A percentile compares a stretch with the other conserved stretches of the same genome.
Conservation (phyloP, 2,113 vertebrate species). For the Caracal caracal region DNA sequence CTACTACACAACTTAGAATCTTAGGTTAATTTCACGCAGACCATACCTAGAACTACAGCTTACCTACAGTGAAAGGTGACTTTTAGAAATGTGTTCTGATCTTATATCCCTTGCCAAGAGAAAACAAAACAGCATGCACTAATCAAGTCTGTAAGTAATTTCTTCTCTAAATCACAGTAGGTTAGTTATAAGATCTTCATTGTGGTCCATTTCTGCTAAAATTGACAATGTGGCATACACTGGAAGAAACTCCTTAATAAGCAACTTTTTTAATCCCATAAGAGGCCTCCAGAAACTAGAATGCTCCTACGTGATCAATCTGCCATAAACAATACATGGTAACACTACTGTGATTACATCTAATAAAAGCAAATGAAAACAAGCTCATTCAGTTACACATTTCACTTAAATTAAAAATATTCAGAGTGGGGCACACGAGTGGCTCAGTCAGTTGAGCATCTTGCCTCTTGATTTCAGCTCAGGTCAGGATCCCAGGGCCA, state of each 20-base stretch:
- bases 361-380: constrained; percentile 45
- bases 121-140: neutral
- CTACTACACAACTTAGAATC: neutral
- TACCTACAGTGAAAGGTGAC: neutral
- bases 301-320: neutral
- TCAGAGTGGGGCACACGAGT: neutral
- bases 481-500: too few species aligned
- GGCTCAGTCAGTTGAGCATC: too few species aligned
- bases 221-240: neutral
- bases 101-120: neutral
- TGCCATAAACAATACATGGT: neutral
- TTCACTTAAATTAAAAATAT: constrained; percentile 1
- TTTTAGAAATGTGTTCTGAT: neutral
- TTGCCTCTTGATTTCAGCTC: too few species aligned
- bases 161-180: neutral
- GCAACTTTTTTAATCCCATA: neutral
- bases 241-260: neutral
- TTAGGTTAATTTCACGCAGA: constrained; percentile 5
- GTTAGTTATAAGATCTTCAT: neutral
- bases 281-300: neutral
- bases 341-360: neutral
- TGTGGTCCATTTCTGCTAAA: neutral
- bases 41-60: neutral
- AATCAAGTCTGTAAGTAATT: neutral
- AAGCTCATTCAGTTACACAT: neutral